These are phyloP conservation scores for Strix aluco DNA, from an alignment of 2,113 vertebrate species.

Conservation along the genomic window DNA sequence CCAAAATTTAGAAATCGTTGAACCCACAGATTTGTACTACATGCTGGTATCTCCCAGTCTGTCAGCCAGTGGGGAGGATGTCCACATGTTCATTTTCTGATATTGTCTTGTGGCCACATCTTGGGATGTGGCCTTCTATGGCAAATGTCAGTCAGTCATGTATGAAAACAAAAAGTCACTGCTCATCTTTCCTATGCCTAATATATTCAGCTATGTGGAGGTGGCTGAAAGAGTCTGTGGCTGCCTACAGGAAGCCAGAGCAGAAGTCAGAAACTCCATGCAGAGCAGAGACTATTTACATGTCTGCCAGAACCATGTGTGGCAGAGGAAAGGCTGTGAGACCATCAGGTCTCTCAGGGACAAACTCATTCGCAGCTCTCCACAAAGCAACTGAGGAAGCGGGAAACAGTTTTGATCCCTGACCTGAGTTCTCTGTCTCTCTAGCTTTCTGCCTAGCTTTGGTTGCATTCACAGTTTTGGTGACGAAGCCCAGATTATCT, in stretches of 20 bases:
- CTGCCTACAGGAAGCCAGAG: background rate
- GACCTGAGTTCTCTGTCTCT: background rate
- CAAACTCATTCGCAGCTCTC: background rate
- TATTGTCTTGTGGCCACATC: background rate
- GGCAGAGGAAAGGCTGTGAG: background rate
- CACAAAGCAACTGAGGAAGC: background rate
- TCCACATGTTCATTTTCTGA: accelerated
- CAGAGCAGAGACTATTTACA: background rate
- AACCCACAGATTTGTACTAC: background rate
- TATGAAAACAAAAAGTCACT: background rate
- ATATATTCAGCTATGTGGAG: background rate
- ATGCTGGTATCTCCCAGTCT: background rate
- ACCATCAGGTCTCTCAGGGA: background rate
- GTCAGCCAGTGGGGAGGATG: background rate
- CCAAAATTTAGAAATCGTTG: background rate
- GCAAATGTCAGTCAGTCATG: background rate
- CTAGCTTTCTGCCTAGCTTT: background rate
- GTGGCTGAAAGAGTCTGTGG: background rate
- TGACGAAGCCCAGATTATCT: background rate
- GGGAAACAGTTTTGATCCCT: background rate
- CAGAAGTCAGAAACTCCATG: background rate
- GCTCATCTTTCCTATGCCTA: background rate
- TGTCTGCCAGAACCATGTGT: background rate
- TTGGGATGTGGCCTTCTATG: background rate
- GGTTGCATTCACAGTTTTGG: background rate